phyloP scores from a whole-genome alignment of 1,140 invertebrate genomes.

The Sinonovacula constricta region DNA sequence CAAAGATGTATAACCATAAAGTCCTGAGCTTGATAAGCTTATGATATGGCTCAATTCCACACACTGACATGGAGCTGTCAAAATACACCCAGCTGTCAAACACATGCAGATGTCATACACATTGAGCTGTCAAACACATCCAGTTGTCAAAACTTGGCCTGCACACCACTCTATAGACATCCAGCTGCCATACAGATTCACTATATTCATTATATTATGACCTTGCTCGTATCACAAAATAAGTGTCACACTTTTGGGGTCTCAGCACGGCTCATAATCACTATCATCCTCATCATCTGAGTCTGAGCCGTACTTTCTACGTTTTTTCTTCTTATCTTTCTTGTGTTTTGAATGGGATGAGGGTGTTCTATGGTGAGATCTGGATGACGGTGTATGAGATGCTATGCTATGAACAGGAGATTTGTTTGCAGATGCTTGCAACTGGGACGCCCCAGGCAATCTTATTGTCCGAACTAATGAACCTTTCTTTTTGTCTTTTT shows the following conservation, averaged over 20 bases:
- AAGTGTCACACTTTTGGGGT: not conserved
- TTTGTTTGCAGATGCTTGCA: constrained; percentile 42
- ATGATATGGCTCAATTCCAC: too few relatives aligned
- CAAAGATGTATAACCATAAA: too few relatives aligned
- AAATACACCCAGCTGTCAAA: too few relatives aligned
- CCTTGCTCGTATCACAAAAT: not conserved
- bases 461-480: constrained; percentile 49
- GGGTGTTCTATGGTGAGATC: constrained; percentile 25
- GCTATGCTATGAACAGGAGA: constrained; percentile 40
- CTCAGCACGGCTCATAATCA: constrained; percentile 68
- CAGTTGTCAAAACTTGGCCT: not conserved
- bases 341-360: constrained; percentile 20
- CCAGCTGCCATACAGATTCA: constrained; percentile 5
- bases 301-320: constrained; percentile 59
- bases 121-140: not conserved
- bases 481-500: constrained; percentile 48
- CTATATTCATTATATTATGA: constrained; percentile 26
- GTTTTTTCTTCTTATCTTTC: constrained; percentile 70
- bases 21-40: too few relatives aligned
- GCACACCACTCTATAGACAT: not conserved
- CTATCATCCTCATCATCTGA: constrained; percentile 69
- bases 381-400: constrained; percentile 10
- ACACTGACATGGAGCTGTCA: too few relatives aligned
- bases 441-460: constrained; percentile 41
- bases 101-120: too few relatives aligned